Conservation (phyloP, 92 coral and sea anemone genomes). For the Desmophyllum pertusum region DNA sequence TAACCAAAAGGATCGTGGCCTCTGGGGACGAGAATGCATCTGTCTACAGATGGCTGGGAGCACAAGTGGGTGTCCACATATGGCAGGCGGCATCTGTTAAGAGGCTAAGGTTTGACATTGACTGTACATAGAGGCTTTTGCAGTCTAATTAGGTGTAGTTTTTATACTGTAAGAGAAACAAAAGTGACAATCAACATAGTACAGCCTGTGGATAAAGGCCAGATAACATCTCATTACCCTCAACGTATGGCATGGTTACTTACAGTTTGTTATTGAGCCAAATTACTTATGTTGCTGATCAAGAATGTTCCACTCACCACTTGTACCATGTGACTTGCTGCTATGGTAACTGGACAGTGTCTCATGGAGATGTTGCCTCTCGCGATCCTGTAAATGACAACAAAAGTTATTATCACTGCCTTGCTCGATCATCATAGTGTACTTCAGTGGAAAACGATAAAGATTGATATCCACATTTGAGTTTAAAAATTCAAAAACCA, state of each 20-base stretch:
- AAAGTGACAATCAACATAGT: not conserved
- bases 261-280: not conserved
- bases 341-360: constrained; percentile 63
- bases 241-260: not conserved
- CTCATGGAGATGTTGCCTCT: constrained; percentile 77
- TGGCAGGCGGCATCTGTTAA: too few relatives aligned
- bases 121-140: not conserved
- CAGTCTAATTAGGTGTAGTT: not conserved
- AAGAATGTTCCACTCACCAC: constrained; percentile 56
- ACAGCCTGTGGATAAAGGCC: not conserved
- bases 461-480: too few relatives aligned
- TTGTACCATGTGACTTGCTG: constrained; percentile 63
- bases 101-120: too few relatives aligned
- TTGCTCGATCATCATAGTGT: too few relatives aligned
- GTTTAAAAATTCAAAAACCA: too few relatives aligned
- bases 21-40: too few relatives aligned
- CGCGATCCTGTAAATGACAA: constrained; percentile 63
- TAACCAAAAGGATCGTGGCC: too few relatives aligned
- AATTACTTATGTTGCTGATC: not conserved
- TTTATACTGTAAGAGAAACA: too few relatives aligned
- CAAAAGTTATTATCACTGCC: not conserved
- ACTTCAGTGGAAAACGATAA: too few relatives aligned
- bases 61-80: too few relatives aligned
- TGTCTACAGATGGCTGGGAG: too few relatives aligned
- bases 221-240: not conserved